A percentile compares a stretch with the other conserved stretches of the same genome.
Conservation (phyloP, 1,140 invertebrate species). For the Ladona fulva region DNA sequence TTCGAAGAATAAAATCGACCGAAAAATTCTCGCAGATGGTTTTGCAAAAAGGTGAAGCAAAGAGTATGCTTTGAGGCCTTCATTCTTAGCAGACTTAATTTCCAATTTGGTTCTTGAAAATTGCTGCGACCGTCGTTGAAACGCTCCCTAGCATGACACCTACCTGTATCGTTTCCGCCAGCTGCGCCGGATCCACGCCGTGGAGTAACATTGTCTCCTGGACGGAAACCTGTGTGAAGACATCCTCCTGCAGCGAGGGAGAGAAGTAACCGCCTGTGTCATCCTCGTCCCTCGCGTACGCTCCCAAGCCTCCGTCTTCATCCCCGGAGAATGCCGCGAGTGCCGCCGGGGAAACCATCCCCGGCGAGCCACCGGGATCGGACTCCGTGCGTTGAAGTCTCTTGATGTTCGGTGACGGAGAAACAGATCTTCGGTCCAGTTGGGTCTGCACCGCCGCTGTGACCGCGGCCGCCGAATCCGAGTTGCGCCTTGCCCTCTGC, state of each 20-base stretch:
- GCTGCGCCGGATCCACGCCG: slow-evolving; percentile 51
- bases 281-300: slow-evolving; percentile 55
- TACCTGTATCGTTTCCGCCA: slow-evolving; percentile 45
- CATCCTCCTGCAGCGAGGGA: slow-evolving; percentile 63
- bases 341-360: slow-evolving; percentile 12
- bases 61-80: too few relatives aligned
- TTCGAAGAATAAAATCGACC: too few relatives aligned
- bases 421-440: neutral
- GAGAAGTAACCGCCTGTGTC: slow-evolving; percentile 52
- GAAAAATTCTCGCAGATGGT: too few relatives aligned
- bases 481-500: slow-evolving; percentile 48
- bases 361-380: neutral
- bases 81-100: too few relatives aligned
- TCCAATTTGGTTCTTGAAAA: too few relatives aligned
- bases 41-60: too few relatives aligned
- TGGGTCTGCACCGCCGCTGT: neutral
- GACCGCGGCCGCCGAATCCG: slow-evolving; percentile 43
- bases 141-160: too few relatives aligned
- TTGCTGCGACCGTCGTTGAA: too few relatives aligned
- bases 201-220: slow-evolving; percentile 59
- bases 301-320: slow-evolving; percentile 47
- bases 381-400: neutral
- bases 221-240: slow-evolving; percentile 57
- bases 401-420: neutral
- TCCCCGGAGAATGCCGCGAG: slow-evolving; percentile 34